Evolutionary conservation across 2,888 invertebrate genomes (phyloP), one percentile per base, ranked within the genome.

Genomic region (Ganaspis brasiliensis): DNA sequence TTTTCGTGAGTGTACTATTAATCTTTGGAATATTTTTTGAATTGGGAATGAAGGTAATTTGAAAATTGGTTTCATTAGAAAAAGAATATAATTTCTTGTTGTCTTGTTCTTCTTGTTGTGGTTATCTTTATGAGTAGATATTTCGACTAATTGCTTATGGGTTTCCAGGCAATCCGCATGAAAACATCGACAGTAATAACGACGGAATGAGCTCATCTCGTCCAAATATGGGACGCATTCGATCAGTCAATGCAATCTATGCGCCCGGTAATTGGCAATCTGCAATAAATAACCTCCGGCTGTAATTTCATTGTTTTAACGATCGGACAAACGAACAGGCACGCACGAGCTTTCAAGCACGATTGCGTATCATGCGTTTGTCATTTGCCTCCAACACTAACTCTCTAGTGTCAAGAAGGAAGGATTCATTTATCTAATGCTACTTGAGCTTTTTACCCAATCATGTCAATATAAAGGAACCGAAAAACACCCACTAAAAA

Each of bases 271-370:
- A 88, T 87, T 87, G 87, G 77, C 86, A 86, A 88, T 88, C 85
- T 85, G 85, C 85, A 84, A 87, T 87, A 86, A 87, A 87, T 85
- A 87, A 87, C 82, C 81, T 76, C 78, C 80, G 81, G 78, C 83
- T 87, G 83, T 86, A 86, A 87, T 87, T 87, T 86, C 84, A 85
- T 86, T 86, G 84, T 86, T 87, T 87, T 82, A 85, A 85, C 83
- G 84, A 85, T 81, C 82, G 79, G 80, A 77, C 77, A 45, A 78
- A 81, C 72, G 74, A 71, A 52, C 70, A 55, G 61, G 24, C 72
- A 74, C 59, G 55, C 70, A 72, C 16, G 40, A 72, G 74, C 56
- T 67, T 67, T 45, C 21, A 67, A 45, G 67, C 67, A 67, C 45
- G 8, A 45, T 67, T 24, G 67, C 67, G 45, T 67, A 45, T 67